phyloP scores from a whole-genome alignment of 1,140 invertebrate species.

The Teleogryllus occipitalis region DNA sequence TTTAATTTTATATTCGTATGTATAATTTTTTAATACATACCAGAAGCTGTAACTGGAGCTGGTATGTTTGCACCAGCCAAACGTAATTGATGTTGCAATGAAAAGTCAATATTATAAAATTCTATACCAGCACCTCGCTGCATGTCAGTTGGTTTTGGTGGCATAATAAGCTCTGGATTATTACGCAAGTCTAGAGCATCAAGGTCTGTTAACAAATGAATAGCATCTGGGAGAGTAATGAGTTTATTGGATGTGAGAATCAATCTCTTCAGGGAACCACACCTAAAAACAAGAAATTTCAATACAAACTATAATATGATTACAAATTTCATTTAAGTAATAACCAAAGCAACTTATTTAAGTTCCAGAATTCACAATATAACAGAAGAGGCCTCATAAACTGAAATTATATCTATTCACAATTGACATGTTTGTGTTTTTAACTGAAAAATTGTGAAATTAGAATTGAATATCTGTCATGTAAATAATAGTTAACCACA shows the following conservation, averaged over 20 bases:
- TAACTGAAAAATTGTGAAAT: too few species aligned
- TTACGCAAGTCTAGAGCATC: constrained; percentile 83
- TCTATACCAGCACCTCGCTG: constrained; percentile 74
- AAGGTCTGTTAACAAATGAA: constrained; percentile 88
- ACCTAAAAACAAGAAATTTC: constrained; percentile 49
- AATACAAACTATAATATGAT: too few species aligned
- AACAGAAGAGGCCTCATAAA: too few species aligned
- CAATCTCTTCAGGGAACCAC: constrained; percentile 90
- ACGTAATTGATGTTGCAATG: constrained; percentile 85
- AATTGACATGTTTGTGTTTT: too few species aligned
- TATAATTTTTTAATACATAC: constrained; percentile 37
- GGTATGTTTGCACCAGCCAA: constrained; percentile 84
- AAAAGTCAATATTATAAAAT: constrained; percentile 99
- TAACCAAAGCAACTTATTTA: too few species aligned
- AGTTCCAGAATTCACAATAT: too few species aligned
- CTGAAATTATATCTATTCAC: too few species aligned
- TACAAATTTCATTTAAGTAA: too few species aligned
- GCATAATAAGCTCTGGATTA: constrained; percentile 95
- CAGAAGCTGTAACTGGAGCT: constrained; percentile 54
- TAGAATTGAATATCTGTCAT: too few species aligned
- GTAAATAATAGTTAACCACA: too few species aligned
- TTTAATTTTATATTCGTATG: too few species aligned
- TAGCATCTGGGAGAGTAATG: constrained; percentile 94
- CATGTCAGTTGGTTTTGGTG: constrained; percentile 84
- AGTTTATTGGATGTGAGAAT: constrained; percentile 88